Percentiles rank a stretch among this genome's conserved stretches.
Conservation (phyloP, 2,113 vertebrate genomes). For the Boulengerochromis microlepis region DNA sequence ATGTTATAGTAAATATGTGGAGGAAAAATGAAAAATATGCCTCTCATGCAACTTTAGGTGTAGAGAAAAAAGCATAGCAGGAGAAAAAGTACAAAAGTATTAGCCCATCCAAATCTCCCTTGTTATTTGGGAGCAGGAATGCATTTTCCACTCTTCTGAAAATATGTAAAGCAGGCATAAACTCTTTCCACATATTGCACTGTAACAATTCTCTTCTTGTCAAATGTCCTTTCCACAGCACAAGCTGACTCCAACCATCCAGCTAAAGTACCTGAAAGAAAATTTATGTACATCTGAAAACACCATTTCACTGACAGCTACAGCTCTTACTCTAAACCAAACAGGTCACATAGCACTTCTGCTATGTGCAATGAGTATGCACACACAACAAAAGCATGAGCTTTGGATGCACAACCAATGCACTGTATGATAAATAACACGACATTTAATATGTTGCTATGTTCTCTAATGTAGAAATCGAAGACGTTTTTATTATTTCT, state of each 20-base stretch:
- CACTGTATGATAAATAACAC: no score
- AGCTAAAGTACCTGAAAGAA: conserved; percentile 10
- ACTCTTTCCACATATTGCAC: conserved; percentile 5
- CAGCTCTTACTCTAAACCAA: conserved; percentile 18
- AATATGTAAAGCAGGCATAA: not conserved
- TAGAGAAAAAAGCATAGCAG: not conserved
- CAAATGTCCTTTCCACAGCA: conserved; percentile 47
- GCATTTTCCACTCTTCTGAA: not conserved
- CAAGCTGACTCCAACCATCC: not conserved
- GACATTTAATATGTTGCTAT: not conserved
- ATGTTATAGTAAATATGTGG: not conserved
- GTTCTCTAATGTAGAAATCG: not conserved
- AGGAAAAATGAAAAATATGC: not conserved
- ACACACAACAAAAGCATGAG: not conserved
- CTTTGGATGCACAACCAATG: not conserved
- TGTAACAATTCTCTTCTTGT: not conserved
- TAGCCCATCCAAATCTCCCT: not conserved
- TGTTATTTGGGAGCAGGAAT: not conserved
- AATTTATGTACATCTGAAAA: conserved; percentile 45
- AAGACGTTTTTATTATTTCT: not conserved
- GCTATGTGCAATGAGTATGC: not conserved
- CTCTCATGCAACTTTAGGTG: not conserved
- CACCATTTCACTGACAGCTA: conserved; percentile 7
- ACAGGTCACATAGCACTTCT: not conserved
- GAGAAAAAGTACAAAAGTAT: not conserved